A percentile compares a stretch with the other conserved stretches of the same genome.
phyloP scores from a whole-genome alignment of 2,113 vertebrate genomes.

The Petroica traversi region DNA sequence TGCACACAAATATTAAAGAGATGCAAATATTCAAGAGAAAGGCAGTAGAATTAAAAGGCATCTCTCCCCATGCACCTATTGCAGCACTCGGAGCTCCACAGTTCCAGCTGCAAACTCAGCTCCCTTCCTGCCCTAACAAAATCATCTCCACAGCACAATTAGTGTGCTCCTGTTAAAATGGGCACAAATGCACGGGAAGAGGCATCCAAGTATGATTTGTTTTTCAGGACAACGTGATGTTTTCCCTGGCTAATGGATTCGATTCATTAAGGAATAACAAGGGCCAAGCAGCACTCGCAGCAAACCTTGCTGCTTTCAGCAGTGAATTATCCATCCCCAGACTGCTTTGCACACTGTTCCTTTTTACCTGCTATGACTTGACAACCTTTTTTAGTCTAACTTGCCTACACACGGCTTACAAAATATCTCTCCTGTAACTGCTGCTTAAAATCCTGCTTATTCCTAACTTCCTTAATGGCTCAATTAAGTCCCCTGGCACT shows the following conservation, averaged over 20 bases:
- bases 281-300: neutral
- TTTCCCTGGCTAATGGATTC: conserved; percentile 15
- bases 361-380: neutral
- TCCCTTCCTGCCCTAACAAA: conserved; percentile 11
- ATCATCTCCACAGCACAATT: conserved; percentile 43
- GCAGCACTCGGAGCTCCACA: neutral
- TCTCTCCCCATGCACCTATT: conserved; percentile 2
- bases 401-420: neutral
- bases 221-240: conserved; percentile 7
- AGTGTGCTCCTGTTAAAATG: neutral
- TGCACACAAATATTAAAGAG: neutral
- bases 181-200: conserved; percentile 10
- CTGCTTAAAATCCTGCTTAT: neutral
- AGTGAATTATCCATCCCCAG: neutral
- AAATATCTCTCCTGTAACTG: neutral
- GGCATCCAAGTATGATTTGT: conserved; percentile 7
- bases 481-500: neutral
- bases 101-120: neutral
- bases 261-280: conserved; percentile 26
- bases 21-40: no score
- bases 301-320: neutral
- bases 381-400: neutral
- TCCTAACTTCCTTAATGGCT: neutral
- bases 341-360: neutral
- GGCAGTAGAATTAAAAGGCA: neutral